Evolutionary conservation across 2,888 invertebrate species (phyloP), one percentile per base, ranked within the genome.

Genomic region (Entomobrya proxima): DNA sequence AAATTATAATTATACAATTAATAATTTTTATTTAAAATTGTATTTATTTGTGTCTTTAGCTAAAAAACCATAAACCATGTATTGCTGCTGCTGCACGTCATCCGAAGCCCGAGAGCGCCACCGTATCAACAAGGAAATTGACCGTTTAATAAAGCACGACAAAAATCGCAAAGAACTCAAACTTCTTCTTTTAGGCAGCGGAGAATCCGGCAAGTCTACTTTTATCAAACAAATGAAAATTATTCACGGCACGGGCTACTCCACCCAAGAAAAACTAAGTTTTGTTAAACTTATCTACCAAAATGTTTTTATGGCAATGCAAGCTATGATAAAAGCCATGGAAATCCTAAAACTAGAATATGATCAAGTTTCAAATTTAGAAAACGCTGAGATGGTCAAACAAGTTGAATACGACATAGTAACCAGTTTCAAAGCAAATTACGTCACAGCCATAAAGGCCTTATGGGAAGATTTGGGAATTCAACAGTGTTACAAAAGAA

Each of bases 141-240:
- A n/a, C n/a, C n/a, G n/a, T n/a, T n/a, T n/a, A n/a, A n/a, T n/a
- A n/a, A n/a, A n/a, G n/a, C n/a, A n/a, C n/a, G n/a, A n/a, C n/a
- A n/a, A n/a, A n/a, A n/a, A n/a, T 13, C 47, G 84, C n/a, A 21
- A 72, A 50, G 84, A 85, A 35, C 27, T 85, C 3, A 85, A 78
- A 24, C 58, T 85, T 44, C 37, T 85, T 13, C 47, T 85, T 3
- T 27, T 85, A 21, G 72, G 87, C 1, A 81, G 81, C 2, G 87
- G 85, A 72, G 87, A 85, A 61, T 85, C 87, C 2, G 87, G 87
- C 24, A 87, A 87, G 55, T 85, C 87, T 0, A 87, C 87, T n/a
- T 85, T 87, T 30, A 85, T 87, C 44, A 87, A 87, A 50, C 87
- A 87, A 76, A 87, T 87, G 87, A 75, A 85, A 72, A 85, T 87